These are phyloP conservation scores for Entelurus aequoreus DNA, from an alignment of 2,113 vertebrate species.

Conservation along the genomic window DNA sequence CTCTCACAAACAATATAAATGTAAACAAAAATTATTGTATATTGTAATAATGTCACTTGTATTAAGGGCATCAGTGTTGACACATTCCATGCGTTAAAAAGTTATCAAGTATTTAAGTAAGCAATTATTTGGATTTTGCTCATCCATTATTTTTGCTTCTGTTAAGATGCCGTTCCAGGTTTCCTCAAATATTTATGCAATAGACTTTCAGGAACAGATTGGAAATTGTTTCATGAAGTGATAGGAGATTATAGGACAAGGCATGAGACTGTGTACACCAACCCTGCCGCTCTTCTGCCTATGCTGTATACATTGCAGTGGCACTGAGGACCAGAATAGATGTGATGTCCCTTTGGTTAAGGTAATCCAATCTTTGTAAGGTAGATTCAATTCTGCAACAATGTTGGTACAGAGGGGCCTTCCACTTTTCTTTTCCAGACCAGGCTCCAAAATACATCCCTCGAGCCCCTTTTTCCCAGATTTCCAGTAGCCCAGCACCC, in stretches of 20 bases:
- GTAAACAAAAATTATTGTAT: conserved; percentile 25
- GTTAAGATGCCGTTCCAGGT: conserved; percentile 6
- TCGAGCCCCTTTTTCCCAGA: conserved; percentile 38
- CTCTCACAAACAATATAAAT: conserved; percentile 38
- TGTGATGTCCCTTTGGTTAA: conserved; percentile 34
- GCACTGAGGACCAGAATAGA: conserved; percentile 61
- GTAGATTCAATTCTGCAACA: conserved; percentile 65
- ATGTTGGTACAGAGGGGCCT: conserved; percentile 53
- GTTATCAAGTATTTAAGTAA: conserved; percentile 16
- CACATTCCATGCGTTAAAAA: conserved; percentile 25
- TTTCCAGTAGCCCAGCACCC: conserved; percentile 37
- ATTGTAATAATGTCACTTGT: conserved; percentile 16
- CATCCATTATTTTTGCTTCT: conserved; percentile 7
- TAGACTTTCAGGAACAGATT: conserved; percentile 20
- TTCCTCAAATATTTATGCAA: conserved; percentile 10
- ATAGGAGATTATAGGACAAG: conserved; percentile 45
- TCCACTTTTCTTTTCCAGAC: conserved; percentile 71
- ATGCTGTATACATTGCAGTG: conserved; percentile 51
- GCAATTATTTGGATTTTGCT: conserved; percentile 11
- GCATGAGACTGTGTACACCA: conserved; percentile 28
- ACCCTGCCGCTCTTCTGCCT: conserved; percentile 15
- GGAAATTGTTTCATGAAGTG: conserved; percentile 31
- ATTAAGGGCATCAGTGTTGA: conserved; percentile 29
- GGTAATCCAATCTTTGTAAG: conserved; percentile 61
- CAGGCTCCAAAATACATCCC: conserved; percentile 65